These are phyloP conservation scores for Hycleus phaleratus DNA, from an alignment of 1,140 invertebrate genomes.

Conservation along the genomic window DNA sequence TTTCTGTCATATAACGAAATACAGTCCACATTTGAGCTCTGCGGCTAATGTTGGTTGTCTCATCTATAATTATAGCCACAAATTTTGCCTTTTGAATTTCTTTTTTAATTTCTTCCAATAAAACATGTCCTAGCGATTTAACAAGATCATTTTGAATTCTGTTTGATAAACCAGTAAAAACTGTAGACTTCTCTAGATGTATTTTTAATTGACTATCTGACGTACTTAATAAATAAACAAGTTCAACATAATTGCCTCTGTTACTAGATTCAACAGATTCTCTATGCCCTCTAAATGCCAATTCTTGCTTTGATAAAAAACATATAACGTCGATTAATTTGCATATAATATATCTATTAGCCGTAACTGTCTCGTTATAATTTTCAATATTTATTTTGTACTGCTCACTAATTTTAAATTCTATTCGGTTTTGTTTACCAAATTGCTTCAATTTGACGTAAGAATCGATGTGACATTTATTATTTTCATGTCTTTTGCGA, in stretches of 20 bases:
- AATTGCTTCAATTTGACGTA: too few relatives aligned
- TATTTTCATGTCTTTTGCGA: too few relatives aligned
- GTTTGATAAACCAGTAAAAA: slow-evolving; percentile 26
- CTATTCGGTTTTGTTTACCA: too few relatives aligned
- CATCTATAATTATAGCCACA: slow-evolving; percentile 17
- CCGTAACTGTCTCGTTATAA: background rate
- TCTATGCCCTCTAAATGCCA: background rate
- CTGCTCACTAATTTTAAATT: too few relatives aligned
- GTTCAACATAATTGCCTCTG: slow-evolving; percentile 1
- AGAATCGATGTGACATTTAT: too few relatives aligned
- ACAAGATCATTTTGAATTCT: slow-evolving; percentile 31
- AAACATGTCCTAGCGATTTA: slow-evolving; percentile 37
- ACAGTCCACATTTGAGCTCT: slow-evolving; percentile 5
- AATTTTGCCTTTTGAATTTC: slow-evolving; percentile 21
- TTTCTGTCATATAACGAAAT: slow-evolving; percentile 13
- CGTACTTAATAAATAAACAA: too few relatives aligned
- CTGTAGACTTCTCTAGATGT: too few relatives aligned
- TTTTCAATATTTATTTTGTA: too few relatives aligned
- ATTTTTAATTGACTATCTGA: too few relatives aligned
- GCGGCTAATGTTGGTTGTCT: slow-evolving; percentile 15
- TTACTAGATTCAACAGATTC: background rate
- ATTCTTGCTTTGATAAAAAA: background rate
- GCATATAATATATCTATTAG: background rate
- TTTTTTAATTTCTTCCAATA: slow-evolving; percentile 2
- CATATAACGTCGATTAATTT: background rate